Base-by-base conservation (phyloP, 2,113 vertebrate genomes). In the Aspidoscelis tigris region DNA sequence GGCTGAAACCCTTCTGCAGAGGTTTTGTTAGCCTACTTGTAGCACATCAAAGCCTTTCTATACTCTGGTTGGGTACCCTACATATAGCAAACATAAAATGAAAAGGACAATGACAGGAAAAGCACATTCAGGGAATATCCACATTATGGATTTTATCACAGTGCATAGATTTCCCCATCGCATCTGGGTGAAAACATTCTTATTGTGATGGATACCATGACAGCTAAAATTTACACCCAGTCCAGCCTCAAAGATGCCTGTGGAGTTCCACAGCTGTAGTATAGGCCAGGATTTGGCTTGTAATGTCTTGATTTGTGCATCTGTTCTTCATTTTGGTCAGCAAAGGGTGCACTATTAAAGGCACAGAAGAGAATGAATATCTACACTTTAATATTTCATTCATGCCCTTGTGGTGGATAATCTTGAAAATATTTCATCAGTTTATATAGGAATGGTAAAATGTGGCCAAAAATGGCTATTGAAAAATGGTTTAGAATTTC, bases 41-140 rank as follows among this genome's bases (percentile, higher is more conserved):
- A 84, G 75, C 84, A 90, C 90, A 93, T 94, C 85, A 82, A 89
- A 89, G 89, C 89, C 61, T 85, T 86, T 12, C 10, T 88, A 87
- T 89, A 71, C 80, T 88, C 70, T 88, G 80, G 78, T 33, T 88
- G 80, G 10, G 3, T 83, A 79, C 66, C 26, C 77, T 76, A 70
- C 43, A 78, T 2, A 76, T 3, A 86, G 75, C 82, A 91, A 65
- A 64, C 0, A 0, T 41, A 72, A 78, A 69, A 89, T 61, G n/a
- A 61, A 80, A 39, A 16, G 50, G 81, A 80, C 72, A 81, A 71
- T 90, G 79, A 24, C 61, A 73, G 26, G 33, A 64, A 10, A 71
- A 65, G 26, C 50, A 66, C 24, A 33, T 73, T 65, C 66, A 65
- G 22, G 71, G 20, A 78, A 78, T 66, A 82, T 12, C 84, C 55